Base-by-base conservation (phyloP, 35 echinoderm and acorn worm species). In the Hemicentrotus pulcherrimus region DNA sequence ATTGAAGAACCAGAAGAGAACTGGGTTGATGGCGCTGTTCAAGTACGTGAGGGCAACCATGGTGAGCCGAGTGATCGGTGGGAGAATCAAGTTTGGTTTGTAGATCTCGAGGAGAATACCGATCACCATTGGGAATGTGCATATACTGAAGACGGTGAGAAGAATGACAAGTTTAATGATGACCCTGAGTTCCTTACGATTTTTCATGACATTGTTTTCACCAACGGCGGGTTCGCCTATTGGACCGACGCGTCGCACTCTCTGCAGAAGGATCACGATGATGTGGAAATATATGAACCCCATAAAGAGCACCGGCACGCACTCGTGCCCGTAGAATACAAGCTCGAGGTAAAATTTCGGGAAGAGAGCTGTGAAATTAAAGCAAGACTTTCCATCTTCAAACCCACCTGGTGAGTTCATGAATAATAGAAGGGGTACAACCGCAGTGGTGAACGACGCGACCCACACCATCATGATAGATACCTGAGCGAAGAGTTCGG, bases 11-110 rank as follows among this genome's bases (percentile, higher is more conserved):
- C 91, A 93, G 47, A 46, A 93, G 14, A 55, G 48, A 2, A 58
- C 22, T 19, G 91, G 91, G 30, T 93, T 93, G 48, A 93, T 93
- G 30, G 91, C 91, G 31, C 91, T 93, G 91, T 93, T 93, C 22
- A 93, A 33, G 46, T 93, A 93, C 9, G n/a, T 48, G 32, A 93
- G 46, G 31, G 48, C 91, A 47, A 58, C 48, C n/a, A 93, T 31
- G 48, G 30, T 31, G n/a, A 58, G 46, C 11, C 91, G 91, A 58
- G 46, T 47, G 46, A 93, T 13, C 32, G 91, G 18, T 4, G 46
- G 9, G 18, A 93, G 48, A 14, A 14, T 93, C 24, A 50, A 93
- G 30, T 58, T 47, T 11, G 91, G 91, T 24, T 93, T 58, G 91
- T 93, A 93, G 11, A 47, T 93, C 46, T 93, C 91, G 13, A 93